A percentile compares a stretch with the other conserved stretches of the same genome.
Conservation (phyloP, 2,113 vertebrate species). For the Seriola aureovittata region DNA sequence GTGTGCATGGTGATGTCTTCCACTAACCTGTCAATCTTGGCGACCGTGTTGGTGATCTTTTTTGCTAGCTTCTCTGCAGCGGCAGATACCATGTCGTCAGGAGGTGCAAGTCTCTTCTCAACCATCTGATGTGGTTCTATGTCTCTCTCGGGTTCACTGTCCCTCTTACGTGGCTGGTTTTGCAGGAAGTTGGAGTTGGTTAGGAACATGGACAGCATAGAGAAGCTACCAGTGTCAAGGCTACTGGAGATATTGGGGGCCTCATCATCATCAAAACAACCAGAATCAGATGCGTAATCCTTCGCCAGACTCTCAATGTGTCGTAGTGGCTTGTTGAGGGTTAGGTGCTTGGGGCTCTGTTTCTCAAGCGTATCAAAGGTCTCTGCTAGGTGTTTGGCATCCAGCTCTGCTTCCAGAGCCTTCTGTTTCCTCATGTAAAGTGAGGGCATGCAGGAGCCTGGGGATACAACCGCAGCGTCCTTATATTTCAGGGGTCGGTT, state of each 20-base stretch:
- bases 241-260: conserved; percentile 90
- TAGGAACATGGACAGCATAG: conserved; percentile 92
- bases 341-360: conserved; percentile 88
- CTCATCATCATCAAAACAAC: conserved; percentile 96
- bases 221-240: conserved; percentile 88
- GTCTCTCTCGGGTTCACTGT: conserved; percentile 88
- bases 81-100: conserved; percentile 86
- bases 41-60: conserved; percentile 93
- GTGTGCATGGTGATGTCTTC: conserved; percentile 97
- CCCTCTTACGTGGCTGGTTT: conserved; percentile 87
- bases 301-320: conserved; percentile 95
- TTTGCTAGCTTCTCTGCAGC: conserved; percentile 91
- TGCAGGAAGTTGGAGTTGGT: conserved; percentile 92
- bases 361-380: conserved; percentile 94
- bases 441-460: conserved; percentile 93
- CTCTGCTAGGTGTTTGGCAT: conserved; percentile 92
- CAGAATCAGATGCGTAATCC: conserved; percentile 96
- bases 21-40: conserved; percentile 95
- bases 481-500: conserved; percentile 95
- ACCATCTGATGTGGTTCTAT: conserved; percentile 69
- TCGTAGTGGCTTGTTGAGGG: conserved; percentile 87
- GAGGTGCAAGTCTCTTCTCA: conserved; percentile 78
- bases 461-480: conserved; percentile 89
- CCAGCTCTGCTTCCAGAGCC: conserved; percentile 95
- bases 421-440: conserved; percentile 97